Evolutionary conservation across 2,797 vertebrate genomes (phyloP).

Genomic region (Nannoperca obscura): DNA sequence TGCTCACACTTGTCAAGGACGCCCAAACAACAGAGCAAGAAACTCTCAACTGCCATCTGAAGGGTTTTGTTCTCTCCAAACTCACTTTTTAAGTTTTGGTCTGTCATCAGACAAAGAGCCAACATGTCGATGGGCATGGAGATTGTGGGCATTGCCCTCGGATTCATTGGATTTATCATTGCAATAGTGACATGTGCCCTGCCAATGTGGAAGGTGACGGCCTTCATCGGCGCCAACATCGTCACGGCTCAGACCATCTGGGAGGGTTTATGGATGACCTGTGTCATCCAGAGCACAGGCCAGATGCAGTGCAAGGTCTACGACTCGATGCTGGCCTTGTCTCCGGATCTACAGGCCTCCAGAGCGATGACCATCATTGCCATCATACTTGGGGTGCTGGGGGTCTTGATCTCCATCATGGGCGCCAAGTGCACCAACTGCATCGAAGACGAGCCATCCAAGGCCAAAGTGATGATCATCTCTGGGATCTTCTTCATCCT

Average conservation of each 20-base stretch:
- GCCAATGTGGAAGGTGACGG: slow-evolving; percentile 93
- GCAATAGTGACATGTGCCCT: slow-evolving; percentile 89
- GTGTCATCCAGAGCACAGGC: slow-evolving; percentile 91
- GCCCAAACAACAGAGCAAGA: slow-evolving; percentile 20
- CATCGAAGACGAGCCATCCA: slow-evolving; percentile 90
- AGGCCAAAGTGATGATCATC: slow-evolving; percentile 94
- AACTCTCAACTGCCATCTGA: not conserved
- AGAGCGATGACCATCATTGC: slow-evolving; percentile 90
- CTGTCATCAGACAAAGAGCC: slow-evolving; percentile 11
- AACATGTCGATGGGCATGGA: slow-evolving; percentile 96
- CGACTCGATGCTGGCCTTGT: slow-evolving; percentile 90
- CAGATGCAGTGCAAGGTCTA: slow-evolving; percentile 95
- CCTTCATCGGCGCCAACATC: slow-evolving; percentile 94
- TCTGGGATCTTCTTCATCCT: slow-evolving; percentile 91
- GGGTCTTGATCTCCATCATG: slow-evolving; percentile 89
- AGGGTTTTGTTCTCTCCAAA: slow-evolving; percentile 10
- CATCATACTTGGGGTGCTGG: slow-evolving; percentile 90
- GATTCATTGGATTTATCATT: slow-evolving; percentile 90
- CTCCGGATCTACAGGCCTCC: slow-evolving; percentile 91
- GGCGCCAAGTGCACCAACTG: slow-evolving; percentile 97
- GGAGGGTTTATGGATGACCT: slow-evolving; percentile 94
- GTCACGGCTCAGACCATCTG: slow-evolving; percentile 90
- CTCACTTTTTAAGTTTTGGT: not conserved
- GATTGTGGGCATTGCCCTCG: slow-evolving; percentile 90
- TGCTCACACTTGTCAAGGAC: slow-evolving; percentile 37